A percentile compares a stretch with the other conserved stretches of the same genome.
These are phyloP conservation scores for Creontiades dilutus DNA, from an alignment of 2,888 invertebrate species.

Conservation along the genomic window DNA sequence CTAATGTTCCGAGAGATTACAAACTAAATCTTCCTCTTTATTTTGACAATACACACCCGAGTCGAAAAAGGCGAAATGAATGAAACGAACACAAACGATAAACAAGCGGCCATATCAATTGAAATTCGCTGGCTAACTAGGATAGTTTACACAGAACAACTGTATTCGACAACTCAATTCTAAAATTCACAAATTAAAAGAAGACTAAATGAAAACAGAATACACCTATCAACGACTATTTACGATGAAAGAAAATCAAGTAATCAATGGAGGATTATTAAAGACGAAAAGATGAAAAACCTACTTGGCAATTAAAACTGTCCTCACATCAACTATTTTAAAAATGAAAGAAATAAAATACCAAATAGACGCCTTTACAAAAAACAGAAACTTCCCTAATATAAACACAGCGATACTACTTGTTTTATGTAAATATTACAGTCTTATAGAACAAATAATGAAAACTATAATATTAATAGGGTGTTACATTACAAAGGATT, in stretches of 20 bases:
- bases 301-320: neutral
- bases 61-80: neutral
- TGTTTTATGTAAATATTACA: slow-evolving; percentile 70
- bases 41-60: neutral
- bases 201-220: neutral
- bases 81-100: neutral
- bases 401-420: slow-evolving; percentile 56
- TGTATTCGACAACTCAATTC: neutral
- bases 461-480: slow-evolving; percentile 49
- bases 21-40: neutral
- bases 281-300: neutral
- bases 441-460: slow-evolving; percentile 74
- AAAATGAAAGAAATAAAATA: neutral
- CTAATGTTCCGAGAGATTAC: neutral
- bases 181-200: neutral
- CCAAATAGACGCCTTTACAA: slow-evolving; percentile 14
- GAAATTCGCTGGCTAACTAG: slow-evolving; percentile 9
- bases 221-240: neutral
- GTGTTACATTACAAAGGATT: slow-evolving; percentile 69
- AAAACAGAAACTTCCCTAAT: neutral
- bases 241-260: neutral
- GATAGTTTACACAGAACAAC: slow-evolving; percentile 18
- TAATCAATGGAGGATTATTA: neutral
- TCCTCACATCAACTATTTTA: neutral
- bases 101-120: neutral